Base-by-base conservation (phyloP, 2,888 invertebrate genomes). In the Drosophila demipolita region DNA sequence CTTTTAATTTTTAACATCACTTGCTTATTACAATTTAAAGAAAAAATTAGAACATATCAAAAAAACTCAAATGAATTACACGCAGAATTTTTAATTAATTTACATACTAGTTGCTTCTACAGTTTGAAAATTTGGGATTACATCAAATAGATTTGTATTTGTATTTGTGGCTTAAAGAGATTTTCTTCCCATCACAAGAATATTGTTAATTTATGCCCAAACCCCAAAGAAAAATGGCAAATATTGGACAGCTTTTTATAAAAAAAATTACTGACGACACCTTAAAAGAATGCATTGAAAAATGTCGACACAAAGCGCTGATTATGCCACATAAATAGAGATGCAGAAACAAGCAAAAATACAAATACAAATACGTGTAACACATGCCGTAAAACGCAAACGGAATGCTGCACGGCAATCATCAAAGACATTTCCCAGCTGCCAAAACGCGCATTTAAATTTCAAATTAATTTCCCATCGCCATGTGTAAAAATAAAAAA, bases 381-480 rank as follows among this genome's bases (percentile, higher is more conserved):
- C 80, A 80, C 53, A 75, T 80, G 80, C 71, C 59, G 55, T 66
- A 53, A 55, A 75, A 75, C 59, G 57, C 71, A 77, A 76, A 59
- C 65, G 59, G 53, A 71, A 40, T 59, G 69, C 26, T 59, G 55
- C 59, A 50, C 68, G 59, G 58, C 61, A 52, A 83, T 74, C 85
- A 75, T 82, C 88, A 80, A 78, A 89, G 86, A 73, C 70, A 73
- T 75, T 75, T 53, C 55, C 68, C 84, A 83, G 78, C 73, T 79
- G 78, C 78, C 79, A 76, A 65, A 73, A 75, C 70, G 83, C 89
- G 80, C 78, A 87, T 90, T 87, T 87, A 87, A 90, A 90, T 90
- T 90, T 87, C 87, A 90, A 87, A 87, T 87, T 87, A 82, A 90
- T 87, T 89, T 90, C 75, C 62, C 77, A 78, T 78, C 78, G 75